These are phyloP conservation scores for Oedothorax gibbosus DNA, from an alignment of 1,140 invertebrate genomes.

Conservation along the genomic window DNA sequence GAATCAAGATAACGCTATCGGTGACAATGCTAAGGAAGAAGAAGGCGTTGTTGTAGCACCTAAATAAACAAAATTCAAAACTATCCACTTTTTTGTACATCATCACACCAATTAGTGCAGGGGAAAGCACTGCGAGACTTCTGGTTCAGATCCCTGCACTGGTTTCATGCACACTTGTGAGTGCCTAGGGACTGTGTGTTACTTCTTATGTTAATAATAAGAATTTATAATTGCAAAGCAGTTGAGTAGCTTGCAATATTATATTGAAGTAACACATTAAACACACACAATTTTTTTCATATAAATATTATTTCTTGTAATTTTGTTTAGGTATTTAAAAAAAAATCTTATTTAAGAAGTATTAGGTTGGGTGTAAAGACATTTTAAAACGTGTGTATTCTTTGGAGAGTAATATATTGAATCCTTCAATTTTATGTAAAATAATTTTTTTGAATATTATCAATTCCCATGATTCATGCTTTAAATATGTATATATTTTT, in stretches of 20 bases:
- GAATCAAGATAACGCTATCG: conserved; percentile 36
- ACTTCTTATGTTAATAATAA: conserved; percentile 15
- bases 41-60: conserved; percentile 55
- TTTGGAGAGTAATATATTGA: too few relatives aligned
- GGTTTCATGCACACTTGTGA: conserved; percentile 50
- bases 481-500: too few relatives aligned
- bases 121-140: conserved; percentile 10
- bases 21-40: conserved; percentile 57
- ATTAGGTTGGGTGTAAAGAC: too few relatives aligned
- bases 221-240: not conserved
- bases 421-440: too few relatives aligned
- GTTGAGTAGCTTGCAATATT: not conserved
- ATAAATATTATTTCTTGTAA: too few relatives aligned
- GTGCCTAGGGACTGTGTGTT: conserved; percentile 56
- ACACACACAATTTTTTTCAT: too few relatives aligned
- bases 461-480: too few relatives aligned
- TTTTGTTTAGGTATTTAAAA: too few relatives aligned
- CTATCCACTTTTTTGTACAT: conserved; percentile 7
- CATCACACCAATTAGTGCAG: not conserved
- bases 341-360: too few relatives aligned
- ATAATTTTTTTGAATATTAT: too few relatives aligned
- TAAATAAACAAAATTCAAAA: conserved; percentile 18
- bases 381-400: too few relatives aligned
- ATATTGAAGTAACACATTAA: too few relatives aligned
- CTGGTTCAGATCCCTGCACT: not conserved